phyloP scores from a whole-genome alignment of 2,113 vertebrate genomes.

The Chlorocebus sabaeus region DNA sequence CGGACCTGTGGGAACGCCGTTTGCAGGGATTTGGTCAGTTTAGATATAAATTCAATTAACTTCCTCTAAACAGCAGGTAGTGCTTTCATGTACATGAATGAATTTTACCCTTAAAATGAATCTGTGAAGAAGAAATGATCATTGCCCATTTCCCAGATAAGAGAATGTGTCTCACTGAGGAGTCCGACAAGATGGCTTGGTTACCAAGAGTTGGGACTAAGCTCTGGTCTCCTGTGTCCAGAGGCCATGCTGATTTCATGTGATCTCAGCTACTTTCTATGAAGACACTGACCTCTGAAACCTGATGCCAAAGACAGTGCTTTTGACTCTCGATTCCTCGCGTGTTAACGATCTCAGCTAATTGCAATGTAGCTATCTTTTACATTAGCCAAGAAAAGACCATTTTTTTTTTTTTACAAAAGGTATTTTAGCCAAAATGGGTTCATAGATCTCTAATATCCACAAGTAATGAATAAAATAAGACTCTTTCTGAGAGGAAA shows the following conservation, averaged over 20 bases:
- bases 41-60: not conserved
- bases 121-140: not conserved
- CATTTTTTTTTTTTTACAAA: not conserved
- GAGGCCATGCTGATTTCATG: not conserved
- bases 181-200: not conserved
- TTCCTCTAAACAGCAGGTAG: not conserved
- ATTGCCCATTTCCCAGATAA: not conserved
- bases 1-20: rapidly evolving
- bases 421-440: not conserved
- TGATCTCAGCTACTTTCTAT: not conserved
- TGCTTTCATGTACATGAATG: not conserved
- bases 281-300: not conserved
- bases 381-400: not conserved
- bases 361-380: not conserved
- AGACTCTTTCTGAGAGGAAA: not conserved
- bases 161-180: not conserved
- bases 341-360: not conserved
- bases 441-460: not conserved
- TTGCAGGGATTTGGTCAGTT: not conserved
- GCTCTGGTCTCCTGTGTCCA: not conserved
- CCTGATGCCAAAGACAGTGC: not conserved
- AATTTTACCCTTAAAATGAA: not conserved
- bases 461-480: not conserved
- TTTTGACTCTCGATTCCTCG: not conserved
- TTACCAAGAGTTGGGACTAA: not conserved